Base-by-base conservation (phyloP, 2,888 invertebrate species). In the Oscheius sp. region DNA sequence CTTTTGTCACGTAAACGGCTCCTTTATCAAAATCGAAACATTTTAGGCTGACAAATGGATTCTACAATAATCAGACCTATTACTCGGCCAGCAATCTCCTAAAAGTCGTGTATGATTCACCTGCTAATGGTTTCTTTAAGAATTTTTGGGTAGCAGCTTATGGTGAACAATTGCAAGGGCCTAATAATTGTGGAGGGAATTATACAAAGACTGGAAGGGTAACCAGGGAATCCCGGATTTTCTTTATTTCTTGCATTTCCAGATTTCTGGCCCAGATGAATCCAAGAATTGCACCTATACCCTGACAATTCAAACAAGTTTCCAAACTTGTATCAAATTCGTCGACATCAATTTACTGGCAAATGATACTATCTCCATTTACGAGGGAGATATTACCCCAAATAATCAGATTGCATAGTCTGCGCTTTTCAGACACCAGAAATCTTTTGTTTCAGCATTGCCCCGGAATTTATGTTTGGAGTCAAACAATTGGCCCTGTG, bases 131-230 rank as follows among this genome's bases (percentile, higher is more conserved):
- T 3, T 18, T 18, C 13, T 49, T 18, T 13, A 49, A 49, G 13
- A 49, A 49, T 13, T 49, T 49, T 49, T 49, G 49, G 49, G 21
- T 18, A 18, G 49, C 49, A 16, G 21, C 49, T 21, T 58, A 58
- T 27, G 29, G 58, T 2, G 25, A 21, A 18, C 53, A 53, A 7
- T 12, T 2, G 21, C 53, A 53, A 18, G 53, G 53, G 21, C 21
- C 53, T 3, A 53, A 53, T 25, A 53, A 53, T 53, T 53, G 53
- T 53, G 53, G 53, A 23, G 53, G 53, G 2, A 53, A 53, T 25
- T 53, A 53, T 21, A 53, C 53, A 9, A 53, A 53, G 21, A 53
- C 53, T 18, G 53, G 53, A 53, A 53, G 53, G 25, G 53, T 53
- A 53, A n/a, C n/a, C n/a, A n/a, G n/a, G n/a, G n/a, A n/a, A n/a